A percentile compares a stretch with the other conserved stretches of the same genome.
Conservation (phyloP, 2,797 vertebrate genomes). For the Crocidura indochinensis region DNA sequence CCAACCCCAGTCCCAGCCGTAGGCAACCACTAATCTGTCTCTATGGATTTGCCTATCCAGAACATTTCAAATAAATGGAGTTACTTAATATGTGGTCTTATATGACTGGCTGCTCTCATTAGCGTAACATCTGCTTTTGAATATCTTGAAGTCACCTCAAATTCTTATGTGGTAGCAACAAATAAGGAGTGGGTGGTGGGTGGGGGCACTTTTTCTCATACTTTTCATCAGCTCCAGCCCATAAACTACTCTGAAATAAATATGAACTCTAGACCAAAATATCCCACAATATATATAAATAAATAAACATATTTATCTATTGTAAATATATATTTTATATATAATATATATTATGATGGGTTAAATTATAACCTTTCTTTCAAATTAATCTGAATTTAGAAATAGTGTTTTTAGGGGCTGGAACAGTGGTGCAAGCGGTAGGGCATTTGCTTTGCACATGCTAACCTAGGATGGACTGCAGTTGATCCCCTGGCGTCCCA, state of each 20-base stretch:
- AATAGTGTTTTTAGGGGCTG: background rate
- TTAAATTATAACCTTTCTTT: background rate
- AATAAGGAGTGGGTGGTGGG: background rate
- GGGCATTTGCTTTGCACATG: too few species aligned
- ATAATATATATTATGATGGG: background rate
- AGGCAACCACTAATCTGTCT: background rate
- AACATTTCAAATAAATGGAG: constrained; percentile 1
- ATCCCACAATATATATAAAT: too few species aligned
- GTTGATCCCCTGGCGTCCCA: too few species aligned
- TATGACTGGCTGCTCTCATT: background rate
- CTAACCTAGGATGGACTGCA: too few species aligned
- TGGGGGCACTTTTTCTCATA: background rate
- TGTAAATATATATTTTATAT: too few species aligned
- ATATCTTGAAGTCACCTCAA: background rate
- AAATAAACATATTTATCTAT: too few species aligned
- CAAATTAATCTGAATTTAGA: background rate
- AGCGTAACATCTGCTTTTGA: background rate
- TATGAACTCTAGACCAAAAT: constrained; percentile 11
- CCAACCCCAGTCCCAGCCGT: background rate
- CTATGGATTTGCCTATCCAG: background rate
- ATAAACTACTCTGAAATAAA: constrained; percentile 4
- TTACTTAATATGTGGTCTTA: background rate
- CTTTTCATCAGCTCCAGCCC: background rate
- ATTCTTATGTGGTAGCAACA: background rate
- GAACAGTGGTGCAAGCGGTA: too few species aligned